phyloP scores from a whole-genome alignment of 2,797 vertebrate species.

The Eulemur coronatus region DNA sequence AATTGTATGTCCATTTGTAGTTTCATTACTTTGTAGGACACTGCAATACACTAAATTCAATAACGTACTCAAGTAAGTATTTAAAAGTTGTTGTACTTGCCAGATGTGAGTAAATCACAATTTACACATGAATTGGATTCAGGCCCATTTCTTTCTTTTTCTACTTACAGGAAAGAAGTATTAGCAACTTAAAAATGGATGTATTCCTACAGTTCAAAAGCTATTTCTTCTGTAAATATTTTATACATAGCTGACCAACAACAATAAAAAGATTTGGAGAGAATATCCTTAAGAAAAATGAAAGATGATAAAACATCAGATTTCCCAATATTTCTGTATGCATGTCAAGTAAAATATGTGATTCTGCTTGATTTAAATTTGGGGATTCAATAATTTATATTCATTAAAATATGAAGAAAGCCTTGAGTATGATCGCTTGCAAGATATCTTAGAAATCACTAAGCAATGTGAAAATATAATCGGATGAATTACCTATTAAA shows the following conservation, averaged over 20 bases:
- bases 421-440: background rate
- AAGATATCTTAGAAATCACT: slow-evolving; percentile 13
- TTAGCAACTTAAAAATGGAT: background rate
- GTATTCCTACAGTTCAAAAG: background rate
- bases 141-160: background rate
- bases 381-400: slow-evolving; percentile 44
- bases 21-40: background rate
- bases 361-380: slow-evolving; percentile 42
- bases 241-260: background rate
- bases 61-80: background rate
- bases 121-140: slow-evolving; percentile 24
- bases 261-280: background rate
- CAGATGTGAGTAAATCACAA: background rate
- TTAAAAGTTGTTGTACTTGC: background rate
- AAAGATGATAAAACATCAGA: background rate
- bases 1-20: background rate
- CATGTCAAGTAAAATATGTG: background rate
- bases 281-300: background rate
- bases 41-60: background rate
- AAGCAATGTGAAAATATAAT: slow-evolving; percentile 42
- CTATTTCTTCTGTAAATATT: background rate
- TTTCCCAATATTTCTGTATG: slow-evolving; percentile 39
- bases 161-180: background rate
- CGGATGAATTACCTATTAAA: slow-evolving; percentile 42
- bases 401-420: slow-evolving; percentile 50